These are phyloP conservation scores for Zaprionus gabonicus DNA, from an alignment of 1,140 invertebrate genomes.

Conservation along the genomic window DNA sequence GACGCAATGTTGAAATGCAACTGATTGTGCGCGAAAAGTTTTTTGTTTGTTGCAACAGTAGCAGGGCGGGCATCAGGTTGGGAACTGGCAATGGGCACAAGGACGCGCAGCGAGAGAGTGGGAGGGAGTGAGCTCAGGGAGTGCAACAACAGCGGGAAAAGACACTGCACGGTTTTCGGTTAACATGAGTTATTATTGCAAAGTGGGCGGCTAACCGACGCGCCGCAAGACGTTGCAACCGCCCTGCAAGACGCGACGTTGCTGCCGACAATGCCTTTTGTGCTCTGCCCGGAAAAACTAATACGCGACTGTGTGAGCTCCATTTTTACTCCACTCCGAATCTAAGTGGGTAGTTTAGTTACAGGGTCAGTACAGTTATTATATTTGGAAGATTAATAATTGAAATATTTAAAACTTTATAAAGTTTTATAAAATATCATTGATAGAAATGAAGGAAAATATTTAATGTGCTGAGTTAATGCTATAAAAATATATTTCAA, in stretches of 20 bases:
- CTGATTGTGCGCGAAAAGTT: conserved; percentile 82
- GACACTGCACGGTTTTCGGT: conserved; percentile 74
- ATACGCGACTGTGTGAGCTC: conserved; percentile 10
- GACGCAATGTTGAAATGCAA: conserved; percentile 77
- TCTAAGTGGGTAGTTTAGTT: neutral
- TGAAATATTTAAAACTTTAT: neutral
- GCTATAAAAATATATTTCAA: neutral
- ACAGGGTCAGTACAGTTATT: neutral
- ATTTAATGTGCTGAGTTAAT: neutral
- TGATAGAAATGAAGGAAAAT: no score
- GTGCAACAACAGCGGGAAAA: conserved; percentile 39
- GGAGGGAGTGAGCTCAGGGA: neutral
- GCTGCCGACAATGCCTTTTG: conserved; percentile 47
- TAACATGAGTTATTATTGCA: conserved; percentile 79
- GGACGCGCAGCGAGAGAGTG: neutral
- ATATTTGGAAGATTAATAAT: no score
- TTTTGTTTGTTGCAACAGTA: conserved; percentile 48
- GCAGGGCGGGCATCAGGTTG: conserved; percentile 12
- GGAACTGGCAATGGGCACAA: conserved; percentile 20
- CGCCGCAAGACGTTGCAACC: conserved; percentile 22
- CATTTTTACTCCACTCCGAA: neutral
- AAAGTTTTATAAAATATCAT: no score
- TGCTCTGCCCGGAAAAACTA: conserved; percentile 23
- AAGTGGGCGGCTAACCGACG: conserved; percentile 44
- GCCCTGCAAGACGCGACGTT: neutral